These are phyloP conservation scores for Chamaetylas fuelleborni DNA, from an alignment of 2,113 vertebrate genomes.

Conservation along the genomic window DNA sequence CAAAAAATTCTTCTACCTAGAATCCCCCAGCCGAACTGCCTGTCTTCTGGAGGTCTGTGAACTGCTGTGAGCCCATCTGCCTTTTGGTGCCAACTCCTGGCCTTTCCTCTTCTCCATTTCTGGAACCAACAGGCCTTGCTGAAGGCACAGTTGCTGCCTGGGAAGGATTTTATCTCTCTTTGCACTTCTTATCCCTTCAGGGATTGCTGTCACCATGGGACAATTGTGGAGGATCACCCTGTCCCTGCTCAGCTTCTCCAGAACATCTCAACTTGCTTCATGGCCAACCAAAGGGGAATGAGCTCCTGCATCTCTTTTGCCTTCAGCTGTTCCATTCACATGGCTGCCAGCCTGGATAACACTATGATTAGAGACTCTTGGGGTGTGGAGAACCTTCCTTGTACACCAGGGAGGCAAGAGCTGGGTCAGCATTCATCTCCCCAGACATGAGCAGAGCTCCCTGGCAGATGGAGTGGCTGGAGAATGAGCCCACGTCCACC, in stretches of 20 bases:
- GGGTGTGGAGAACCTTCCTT: not conserved
- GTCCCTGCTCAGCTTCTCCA: not conserved
- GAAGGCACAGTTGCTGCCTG: slow-evolving; percentile 14
- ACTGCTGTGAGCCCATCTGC: not conserved
- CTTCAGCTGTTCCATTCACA: not conserved
- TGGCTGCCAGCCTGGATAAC: not conserved
- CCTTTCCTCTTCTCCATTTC: not conserved
- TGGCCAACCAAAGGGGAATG: not conserved
- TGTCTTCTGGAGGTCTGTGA: not conserved
- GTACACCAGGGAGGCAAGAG: not conserved
- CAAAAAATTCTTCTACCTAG: slow-evolving; percentile 32
- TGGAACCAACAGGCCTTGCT: slow-evolving; percentile 2
- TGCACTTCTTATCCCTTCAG: slow-evolving; percentile 4
- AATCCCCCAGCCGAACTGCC: not conserved
- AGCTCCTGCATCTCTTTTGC: not conserved
- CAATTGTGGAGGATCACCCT: not conserved
- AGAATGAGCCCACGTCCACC: not conserved
- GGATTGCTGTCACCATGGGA: not conserved
- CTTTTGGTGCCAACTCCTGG: slow-evolving; percentile 26
- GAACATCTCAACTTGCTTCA: not conserved
- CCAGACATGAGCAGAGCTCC: not conserved
- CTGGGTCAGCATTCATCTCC: not conserved
- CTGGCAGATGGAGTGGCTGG: not conserved
- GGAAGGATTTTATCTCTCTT: slow-evolving; percentile 9
- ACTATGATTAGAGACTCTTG: not conserved